phyloP scores from a whole-genome alignment of 2,888 invertebrate genomes.

The Harmothoe impar region DNA sequence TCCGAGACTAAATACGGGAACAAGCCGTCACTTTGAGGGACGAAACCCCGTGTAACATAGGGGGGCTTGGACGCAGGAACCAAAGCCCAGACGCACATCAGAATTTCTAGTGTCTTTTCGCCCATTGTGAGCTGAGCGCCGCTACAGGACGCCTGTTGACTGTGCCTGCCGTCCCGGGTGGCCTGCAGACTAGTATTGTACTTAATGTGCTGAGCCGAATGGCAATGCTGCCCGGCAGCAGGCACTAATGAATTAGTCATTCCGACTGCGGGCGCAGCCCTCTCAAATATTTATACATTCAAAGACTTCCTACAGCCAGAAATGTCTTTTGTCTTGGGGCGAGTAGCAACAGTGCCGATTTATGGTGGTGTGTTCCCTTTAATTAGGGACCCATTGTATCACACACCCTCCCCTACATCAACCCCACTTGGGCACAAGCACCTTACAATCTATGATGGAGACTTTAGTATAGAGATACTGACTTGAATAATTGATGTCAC shows the following conservation, averaged over 20 bases:
- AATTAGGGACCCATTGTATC: slow-evolving; percentile 22
- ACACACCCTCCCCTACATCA: neutral
- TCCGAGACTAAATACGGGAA: neutral
- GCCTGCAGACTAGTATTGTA: neutral
- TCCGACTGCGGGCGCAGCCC: slow-evolving; percentile 15
- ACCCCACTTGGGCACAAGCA: neutral
- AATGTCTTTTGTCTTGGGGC: slow-evolving; percentile 42
- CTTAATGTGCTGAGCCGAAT: slow-evolving; percentile 25
- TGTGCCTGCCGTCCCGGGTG: neutral
- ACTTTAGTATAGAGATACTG: slow-evolving; percentile 6
- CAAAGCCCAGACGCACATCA: neutral
- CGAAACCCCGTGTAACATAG: neutral
- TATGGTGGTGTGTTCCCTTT: slow-evolving; percentile 33
- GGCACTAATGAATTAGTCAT: slow-evolving; percentile 46
- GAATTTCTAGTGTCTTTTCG: neutral
- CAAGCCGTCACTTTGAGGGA: neutral
- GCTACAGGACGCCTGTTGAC: neutral
- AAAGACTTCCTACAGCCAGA: slow-evolving; percentile 33
- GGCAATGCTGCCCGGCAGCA: slow-evolving; percentile 23
- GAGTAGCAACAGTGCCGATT: slow-evolving; percentile 13
- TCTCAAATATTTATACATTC: slow-evolving; percentile 57
- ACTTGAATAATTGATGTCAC: neutral
- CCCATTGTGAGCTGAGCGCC: neutral
- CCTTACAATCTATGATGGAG: neutral
- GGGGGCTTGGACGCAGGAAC: neutral